A percentile compares a stretch with the other conserved stretches of the same genome.
Evolutionary conservation across 2,113 vertebrate genomes (phyloP).

Genomic region (Peromyscus californicus): DNA sequence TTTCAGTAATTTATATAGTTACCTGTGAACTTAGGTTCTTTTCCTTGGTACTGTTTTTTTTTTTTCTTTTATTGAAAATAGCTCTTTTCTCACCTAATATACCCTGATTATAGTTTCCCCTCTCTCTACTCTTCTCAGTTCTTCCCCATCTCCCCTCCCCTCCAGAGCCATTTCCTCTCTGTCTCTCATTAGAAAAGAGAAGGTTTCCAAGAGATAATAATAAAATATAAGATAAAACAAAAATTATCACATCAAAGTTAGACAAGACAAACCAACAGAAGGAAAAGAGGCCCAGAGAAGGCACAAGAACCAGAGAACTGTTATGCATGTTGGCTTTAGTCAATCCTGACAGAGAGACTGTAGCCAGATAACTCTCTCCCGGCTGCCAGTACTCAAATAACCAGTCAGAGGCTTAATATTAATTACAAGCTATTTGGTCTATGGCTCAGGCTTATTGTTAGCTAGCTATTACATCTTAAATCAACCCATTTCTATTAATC

Average conservation of each 20-base stretch:
- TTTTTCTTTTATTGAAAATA: too few relatives aligned
- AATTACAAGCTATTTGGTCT: too few relatives aligned
- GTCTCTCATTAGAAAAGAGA: not conserved
- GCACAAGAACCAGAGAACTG: not conserved
- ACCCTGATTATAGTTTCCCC: not conserved
- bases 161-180: not conserved
- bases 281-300: not conserved
- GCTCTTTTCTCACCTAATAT: not conserved
- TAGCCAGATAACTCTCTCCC: too few relatives aligned
- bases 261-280: not conserved
- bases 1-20: not conserved
- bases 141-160: fast-evolving
- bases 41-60: not conserved
- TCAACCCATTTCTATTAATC: too few relatives aligned
- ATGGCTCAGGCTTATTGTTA: too few relatives aligned
- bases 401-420: too few relatives aligned
- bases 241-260: not conserved
- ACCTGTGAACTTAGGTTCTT: not conserved
- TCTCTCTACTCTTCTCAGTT: too few relatives aligned
- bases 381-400: too few relatives aligned
- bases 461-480: too few relatives aligned
- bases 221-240: not conserved
- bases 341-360: not conserved
- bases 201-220: not conserved
- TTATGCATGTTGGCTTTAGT: not conserved